These are phyloP conservation scores for Microdon myrmicae DNA, from an alignment of 2,888 invertebrate genomes.

Conservation along the genomic window DNA sequence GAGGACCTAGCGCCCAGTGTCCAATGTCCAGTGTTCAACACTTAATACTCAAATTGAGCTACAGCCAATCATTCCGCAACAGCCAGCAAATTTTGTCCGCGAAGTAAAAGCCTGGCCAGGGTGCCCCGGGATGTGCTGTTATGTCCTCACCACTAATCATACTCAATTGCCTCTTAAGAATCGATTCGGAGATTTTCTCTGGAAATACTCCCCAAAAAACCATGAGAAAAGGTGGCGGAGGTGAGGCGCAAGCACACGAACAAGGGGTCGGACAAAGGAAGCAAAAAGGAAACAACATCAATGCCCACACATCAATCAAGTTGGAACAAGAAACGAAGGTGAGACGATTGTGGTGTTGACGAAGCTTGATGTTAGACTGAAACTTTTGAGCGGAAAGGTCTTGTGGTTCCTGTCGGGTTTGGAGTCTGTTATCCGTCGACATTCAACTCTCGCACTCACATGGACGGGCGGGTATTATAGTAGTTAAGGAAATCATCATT, in stretches of 20 bases:
- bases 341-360: background rate
- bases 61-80: background rate
- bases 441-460: no score
- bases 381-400: background rate
- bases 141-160: slow-evolving; percentile 34
- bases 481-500: no score
- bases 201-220: slow-evolving; percentile 27
- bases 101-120: slow-evolving; percentile 4
- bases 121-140: slow-evolving; percentile 14
- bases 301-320: slow-evolving; percentile 10
- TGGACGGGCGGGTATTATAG: no score
- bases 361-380: background rate
- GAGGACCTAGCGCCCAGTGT: no score
- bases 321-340: slow-evolving; percentile 2
- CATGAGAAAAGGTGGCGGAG: no score
- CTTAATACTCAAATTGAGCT: background rate
- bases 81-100: background rate
- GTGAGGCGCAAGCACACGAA: no score
- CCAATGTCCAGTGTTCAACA: background rate
- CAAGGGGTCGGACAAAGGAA: no score
- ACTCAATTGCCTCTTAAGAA: slow-evolving; percentile 35
- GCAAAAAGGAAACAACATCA: slow-evolving; percentile 1
- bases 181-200: slow-evolving; percentile 34
- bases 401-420: no score
- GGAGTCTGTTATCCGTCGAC: no score